phyloP scores from a whole-genome alignment of 2,113 vertebrate species.

The Galeopterus variegatus region DNA sequence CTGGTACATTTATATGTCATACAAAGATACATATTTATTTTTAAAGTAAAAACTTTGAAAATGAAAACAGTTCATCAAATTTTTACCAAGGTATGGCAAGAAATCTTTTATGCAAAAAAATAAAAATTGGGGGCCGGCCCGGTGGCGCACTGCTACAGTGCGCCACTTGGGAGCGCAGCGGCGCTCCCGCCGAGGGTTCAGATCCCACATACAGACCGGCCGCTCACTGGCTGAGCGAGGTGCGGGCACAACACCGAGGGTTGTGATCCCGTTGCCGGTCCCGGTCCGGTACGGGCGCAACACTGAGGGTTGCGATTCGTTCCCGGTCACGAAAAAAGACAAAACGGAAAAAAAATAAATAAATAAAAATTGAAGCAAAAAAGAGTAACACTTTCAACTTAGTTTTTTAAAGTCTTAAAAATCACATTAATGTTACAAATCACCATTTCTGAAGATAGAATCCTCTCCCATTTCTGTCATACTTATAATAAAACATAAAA shows the following conservation, averaged over 20 bases:
- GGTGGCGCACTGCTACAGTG: too few relatives aligned
- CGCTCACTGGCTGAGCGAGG: too few relatives aligned
- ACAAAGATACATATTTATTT: conserved; percentile 75
- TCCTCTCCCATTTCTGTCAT: conserved; percentile 35
- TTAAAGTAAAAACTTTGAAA: conserved; percentile 79
- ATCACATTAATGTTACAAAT: conserved; percentile 63
- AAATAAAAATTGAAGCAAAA: conserved; percentile 71
- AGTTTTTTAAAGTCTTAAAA: conserved; percentile 62
- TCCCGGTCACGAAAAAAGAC: too few relatives aligned
- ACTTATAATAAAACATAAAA: conserved; percentile 72
- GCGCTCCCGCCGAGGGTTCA: too few relatives aligned
- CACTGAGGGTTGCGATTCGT: too few relatives aligned
- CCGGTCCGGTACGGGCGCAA: too few relatives aligned
- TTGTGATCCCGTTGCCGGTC: too few relatives aligned
- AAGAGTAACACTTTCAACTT: conserved; percentile 69
- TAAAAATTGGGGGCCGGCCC: too few relatives aligned
- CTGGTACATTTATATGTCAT: conserved; percentile 76
- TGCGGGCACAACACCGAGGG: too few relatives aligned
- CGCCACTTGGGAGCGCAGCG: too few relatives aligned
- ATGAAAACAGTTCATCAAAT: conserved; percentile 73
- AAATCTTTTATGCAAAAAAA: conserved; percentile 70
- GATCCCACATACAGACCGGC: too few relatives aligned
- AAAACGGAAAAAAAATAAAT: too few relatives aligned
- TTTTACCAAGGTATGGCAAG: conserved; percentile 66
- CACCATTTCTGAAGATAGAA: conserved; percentile 35